These are phyloP conservation scores for Apus apus DNA, from an alignment of 2,113 vertebrate genomes.

Conservation along the genomic window DNA sequence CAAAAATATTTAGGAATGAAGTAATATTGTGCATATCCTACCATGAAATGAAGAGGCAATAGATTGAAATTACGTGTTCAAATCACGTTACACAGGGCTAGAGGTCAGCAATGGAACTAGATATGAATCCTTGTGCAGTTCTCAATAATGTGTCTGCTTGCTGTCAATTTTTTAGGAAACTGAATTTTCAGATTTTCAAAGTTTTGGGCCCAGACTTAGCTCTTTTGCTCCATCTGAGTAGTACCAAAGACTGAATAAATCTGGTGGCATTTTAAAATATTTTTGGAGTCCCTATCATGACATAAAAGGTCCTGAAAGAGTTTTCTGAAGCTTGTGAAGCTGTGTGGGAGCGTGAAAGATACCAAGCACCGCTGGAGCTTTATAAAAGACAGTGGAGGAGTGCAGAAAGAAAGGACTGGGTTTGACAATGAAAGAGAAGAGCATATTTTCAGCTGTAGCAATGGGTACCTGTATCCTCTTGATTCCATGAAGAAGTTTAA, in stretches of 20 bases:
- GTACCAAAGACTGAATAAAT: not conserved
- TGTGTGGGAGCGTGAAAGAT: rapidly evolving
- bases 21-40: not conserved
- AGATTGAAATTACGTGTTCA: not conserved
- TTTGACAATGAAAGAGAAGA: not conserved
- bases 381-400: not conserved
- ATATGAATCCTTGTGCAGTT: not conserved
- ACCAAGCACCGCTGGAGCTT: not conserved
- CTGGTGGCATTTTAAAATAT: not conserved
- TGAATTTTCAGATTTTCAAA: not conserved
- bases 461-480: not conserved
- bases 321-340: not conserved
- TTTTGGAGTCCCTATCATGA: not conserved
- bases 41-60: not conserved
- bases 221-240: not conserved
- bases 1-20: not conserved
- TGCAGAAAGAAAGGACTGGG: not conserved
- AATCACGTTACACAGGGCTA: not conserved
- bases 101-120: not conserved
- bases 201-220: not conserved
- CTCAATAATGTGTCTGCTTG: not conserved
- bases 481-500: not conserved
- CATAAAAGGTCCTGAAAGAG: not conserved
- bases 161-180: not conserved
- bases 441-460: not conserved